Evolutionary conservation across 2,888 invertebrate genomes (phyloP), one percentile per base, ranked within the genome.

Genomic region (Macrophya annulata): DNA sequence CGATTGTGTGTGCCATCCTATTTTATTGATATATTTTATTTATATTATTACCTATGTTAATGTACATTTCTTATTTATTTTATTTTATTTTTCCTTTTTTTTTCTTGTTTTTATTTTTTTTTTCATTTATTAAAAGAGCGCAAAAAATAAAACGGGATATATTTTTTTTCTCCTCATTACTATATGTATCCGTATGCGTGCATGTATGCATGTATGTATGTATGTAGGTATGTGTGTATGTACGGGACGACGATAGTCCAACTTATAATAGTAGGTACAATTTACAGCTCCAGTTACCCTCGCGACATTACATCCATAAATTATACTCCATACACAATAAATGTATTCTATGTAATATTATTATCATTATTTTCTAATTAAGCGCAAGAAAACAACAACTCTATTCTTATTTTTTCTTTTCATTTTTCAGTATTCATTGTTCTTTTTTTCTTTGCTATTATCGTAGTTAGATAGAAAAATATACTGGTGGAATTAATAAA

Each of bases 181-280:
- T 68, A 21, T 25, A 21, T 59, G 21, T 59, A 59, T 59, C 0
- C 12, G 6, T 65, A 8, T 37, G 17, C n/a, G 17, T 37, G 6
- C 4, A 71, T 40, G 40, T 40, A 40, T 71, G 17, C 0, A 71
- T 65, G 65, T 3, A 15, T 65, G 31, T 2, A 3, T 21, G 65
- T 65, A 31, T 65, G 15, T 65, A 31, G 40, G 31, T 37, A 40
- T 71, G 1, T 37, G 4, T 65, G 6, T 71, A 25, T 89, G 88
- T 88, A 88, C 15, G 85, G 82, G 55, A 86, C 76, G 72, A 77
- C 76, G 76, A 77, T 59, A 86, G 89, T 89, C 90, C 90, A 90
- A 92, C 91, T 92, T 92, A 91, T 91, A 86, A 86, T 88, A 89
- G 89, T 68, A 92, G 91, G 91, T 92, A 93, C 91, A 93, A 91